Base-by-base conservation (phyloP, 2,888 invertebrate species). In the Malacosoma neustria region DNA sequence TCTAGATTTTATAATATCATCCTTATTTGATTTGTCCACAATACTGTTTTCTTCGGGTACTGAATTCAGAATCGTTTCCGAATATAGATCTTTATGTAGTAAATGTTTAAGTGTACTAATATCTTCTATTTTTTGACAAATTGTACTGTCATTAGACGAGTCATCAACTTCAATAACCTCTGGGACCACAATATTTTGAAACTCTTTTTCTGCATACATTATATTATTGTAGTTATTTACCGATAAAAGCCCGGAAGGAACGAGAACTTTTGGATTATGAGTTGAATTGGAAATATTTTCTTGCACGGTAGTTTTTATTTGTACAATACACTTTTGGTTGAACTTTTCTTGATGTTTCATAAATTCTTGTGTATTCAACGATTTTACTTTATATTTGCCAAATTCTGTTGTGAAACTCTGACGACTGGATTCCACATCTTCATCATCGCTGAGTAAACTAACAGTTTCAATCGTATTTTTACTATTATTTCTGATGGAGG, bases 371-470 rank as follows among this genome's bases (percentile, higher is more conserved):
- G 44, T 46, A 15, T 66, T 46, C 13, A 68, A 49, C 1, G 38
- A 31, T 30, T 47, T 43, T 11, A 71, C 44, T 34, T 55, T 59
- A 49, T 54, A 73, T 30, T 53, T 59, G n/a, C 79, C 81, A 51
- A 58, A 74, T 51, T 80, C 68, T 1, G 80, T 81, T 34, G 51
- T 49, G 36, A 70, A 67, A 38, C 14, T 43, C 30, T 47, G 47
- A 43, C 13, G 42, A 4, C 29, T 34, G 12, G 41, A 29, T 9
- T 33, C 37, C 4, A 58, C 61, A 7, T 73, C 71, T 42, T 84
- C 84, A 4, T 84, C 82, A 32, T 84, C 84, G 43, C 81, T 84
- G 5, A 82, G 53, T 39, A 85, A 63, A 54, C 74, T 58, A 30
- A 85, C 72, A 22, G 72, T 75, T 42, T 81, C 80, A 30, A 65